Conservation (phyloP, 2,797 vertebrate genomes). For the Tapera naevia region DNA sequence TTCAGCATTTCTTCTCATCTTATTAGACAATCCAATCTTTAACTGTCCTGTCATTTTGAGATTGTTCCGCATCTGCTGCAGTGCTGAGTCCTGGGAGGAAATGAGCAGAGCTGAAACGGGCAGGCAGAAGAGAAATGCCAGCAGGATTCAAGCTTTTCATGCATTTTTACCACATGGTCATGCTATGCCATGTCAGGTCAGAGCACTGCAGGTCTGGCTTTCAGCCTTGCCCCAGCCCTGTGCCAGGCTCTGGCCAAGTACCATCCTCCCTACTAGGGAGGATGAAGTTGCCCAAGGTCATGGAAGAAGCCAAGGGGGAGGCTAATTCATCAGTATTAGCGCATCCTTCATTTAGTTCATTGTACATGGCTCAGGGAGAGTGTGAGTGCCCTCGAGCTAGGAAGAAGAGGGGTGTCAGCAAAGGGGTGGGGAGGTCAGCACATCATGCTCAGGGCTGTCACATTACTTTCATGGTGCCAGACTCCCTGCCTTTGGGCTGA, state of each 20-base stretch:
- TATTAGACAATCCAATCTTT: not conserved
- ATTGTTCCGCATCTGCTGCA: not conserved
- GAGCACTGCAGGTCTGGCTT: not conserved
- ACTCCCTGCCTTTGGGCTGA: not conserved
- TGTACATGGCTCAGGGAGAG: not conserved
- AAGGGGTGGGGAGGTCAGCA: not conserved
- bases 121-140: not conserved
- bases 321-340: not conserved
- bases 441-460: not conserved
- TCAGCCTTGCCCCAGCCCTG: not conserved
- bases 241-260: not conserved
- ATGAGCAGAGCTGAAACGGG: not conserved
- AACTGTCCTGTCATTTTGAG: not conserved
- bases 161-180: not conserved
- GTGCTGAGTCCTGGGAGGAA: not conserved
- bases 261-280: not conserved
- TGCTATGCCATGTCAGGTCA: rapidly evolving
- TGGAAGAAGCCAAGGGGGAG: not conserved
- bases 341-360: not conserved
- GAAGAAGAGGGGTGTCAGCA: not conserved
- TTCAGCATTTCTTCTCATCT: not conserved
- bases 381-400: rapidly evolving
- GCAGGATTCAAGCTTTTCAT: not conserved
- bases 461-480: not conserved
- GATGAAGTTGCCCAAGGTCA: not conserved